Percentiles rank a stretch among this genome's conserved stretches.
Evolutionary conservation across 2,888 invertebrate genomes (phyloP).

Genomic region (Macrostomum cliftonense): DNA sequence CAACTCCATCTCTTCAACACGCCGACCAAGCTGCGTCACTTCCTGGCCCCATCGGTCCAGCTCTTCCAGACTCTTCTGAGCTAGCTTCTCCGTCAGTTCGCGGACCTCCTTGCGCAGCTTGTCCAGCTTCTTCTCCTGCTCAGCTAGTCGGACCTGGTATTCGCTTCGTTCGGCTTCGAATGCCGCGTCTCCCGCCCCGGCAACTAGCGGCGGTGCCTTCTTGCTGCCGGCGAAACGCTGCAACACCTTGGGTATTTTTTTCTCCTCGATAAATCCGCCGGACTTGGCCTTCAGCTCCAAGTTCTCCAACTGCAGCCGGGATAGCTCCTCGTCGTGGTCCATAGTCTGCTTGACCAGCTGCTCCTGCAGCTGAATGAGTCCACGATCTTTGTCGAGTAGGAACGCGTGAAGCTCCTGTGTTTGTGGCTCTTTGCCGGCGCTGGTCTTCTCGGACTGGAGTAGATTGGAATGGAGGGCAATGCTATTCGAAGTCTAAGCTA

Average conservation of each 20-base stretch:
- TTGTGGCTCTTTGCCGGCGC: no score
- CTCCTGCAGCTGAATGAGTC: no score
- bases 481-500: no score
- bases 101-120: constrained; percentile 4
- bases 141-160: constrained; percentile 7
- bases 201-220: neutral
- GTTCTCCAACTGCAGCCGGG: neutral
- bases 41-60: constrained; percentile 1
- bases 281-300: constrained; percentile 1
- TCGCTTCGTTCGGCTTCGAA: constrained; percentile 6
- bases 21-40: neutral
- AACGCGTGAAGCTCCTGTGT: no score
- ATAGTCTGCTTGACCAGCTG: no score
- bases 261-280: constrained; percentile 5
- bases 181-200: neutral
- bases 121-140: constrained; percentile 3
- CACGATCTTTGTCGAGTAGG: no score
- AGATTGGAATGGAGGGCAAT: no score
- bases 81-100: constrained; percentile 5
- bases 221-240: constrained; percentile 8
- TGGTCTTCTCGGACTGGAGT: no score
- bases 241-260: constrained; percentile 10
- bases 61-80: constrained; percentile 1
- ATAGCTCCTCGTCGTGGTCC: no score
- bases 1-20: neutral